Evolutionary conservation across 2,113 vertebrate species (phyloP), one percentile per base, ranked within the genome.

Genomic region (Pteropus alecto): DNA sequence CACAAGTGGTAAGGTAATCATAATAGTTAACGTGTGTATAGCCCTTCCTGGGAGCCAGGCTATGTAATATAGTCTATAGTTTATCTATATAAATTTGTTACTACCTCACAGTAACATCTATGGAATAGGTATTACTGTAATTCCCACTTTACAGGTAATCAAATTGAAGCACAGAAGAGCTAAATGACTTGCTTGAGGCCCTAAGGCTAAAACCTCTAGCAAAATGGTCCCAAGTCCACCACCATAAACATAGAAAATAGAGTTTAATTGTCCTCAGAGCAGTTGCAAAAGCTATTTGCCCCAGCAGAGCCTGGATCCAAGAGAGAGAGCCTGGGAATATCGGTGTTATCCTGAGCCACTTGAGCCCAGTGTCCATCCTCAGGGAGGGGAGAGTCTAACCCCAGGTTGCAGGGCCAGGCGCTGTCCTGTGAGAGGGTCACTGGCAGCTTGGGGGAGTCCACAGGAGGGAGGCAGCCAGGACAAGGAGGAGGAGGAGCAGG

Each of bases 11-110:
- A n/a, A 74, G 68, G 9, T 65, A 11, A 30, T 7, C 15, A 14
- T 41, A 58, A 6, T 10, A 18, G 67, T 35, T n/a, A 67, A 5
- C 7, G 11, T 26, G 3, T 1, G 30, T 3, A 0, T 2, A 22
- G 33, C 11, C 56, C 51, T 79, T 13, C 3, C 9, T 4, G 61
- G 58, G 71, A 35, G 46, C 67, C 21, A 0, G 70, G 30, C 48
- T 77, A 1, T 26, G 0, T 26, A 3, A 2, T 11, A 1, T 22
- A 7, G 43, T 38, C 33, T 18, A 4, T 24, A 13, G 85, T 73
- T 54, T 12, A 41, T 48, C 81, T 58, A 7, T 0, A 1, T 67
- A 6, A 63, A 15, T 26, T 33, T 10, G n/a, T n/a, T 21, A 58
- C 16, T 56, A 24, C 12, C 48, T 48, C 22, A 22, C 33, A 19